phyloP scores from a whole-genome alignment of 2,113 vertebrate species.

The Seriola rivoliana region DNA sequence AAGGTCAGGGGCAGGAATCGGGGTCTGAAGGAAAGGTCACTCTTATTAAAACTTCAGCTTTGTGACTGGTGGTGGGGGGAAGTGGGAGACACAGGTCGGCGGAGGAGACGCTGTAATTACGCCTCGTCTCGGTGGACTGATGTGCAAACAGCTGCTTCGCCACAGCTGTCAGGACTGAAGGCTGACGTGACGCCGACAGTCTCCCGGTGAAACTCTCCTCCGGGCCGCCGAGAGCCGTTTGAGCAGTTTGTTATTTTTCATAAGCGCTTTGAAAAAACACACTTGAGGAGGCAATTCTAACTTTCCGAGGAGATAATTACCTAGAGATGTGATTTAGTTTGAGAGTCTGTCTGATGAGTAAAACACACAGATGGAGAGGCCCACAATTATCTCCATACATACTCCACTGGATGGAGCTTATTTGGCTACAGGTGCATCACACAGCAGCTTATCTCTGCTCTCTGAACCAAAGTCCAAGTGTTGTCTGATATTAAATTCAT shows the following conservation, averaged over 20 bases:
- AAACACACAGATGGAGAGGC: too few relatives aligned
- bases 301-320: too few relatives aligned
- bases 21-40: constrained; percentile 47
- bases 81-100: background rate
- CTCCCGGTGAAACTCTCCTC: too few relatives aligned
- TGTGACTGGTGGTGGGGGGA: constrained; percentile 26
- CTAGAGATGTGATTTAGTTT: too few relatives aligned
- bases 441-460: too few relatives aligned
- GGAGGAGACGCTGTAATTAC: constrained; percentile 26
- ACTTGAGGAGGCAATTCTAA: too few relatives aligned
- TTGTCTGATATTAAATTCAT: background rate
- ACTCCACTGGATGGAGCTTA: background rate
- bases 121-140: background rate
- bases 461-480: background rate
- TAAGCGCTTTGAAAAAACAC: too few relatives aligned
- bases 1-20: constrained; percentile 31
- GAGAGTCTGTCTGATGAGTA: too few relatives aligned
- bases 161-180: background rate
- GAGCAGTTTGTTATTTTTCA: too few relatives aligned
- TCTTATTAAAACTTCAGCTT: constrained; percentile 45
- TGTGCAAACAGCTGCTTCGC: constrained; percentile 4
- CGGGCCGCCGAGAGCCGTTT: too few relatives aligned
- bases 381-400: too few relatives aligned
- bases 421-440: too few relatives aligned
- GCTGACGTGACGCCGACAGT: background rate